These are phyloP conservation scores for Parochlus steinenii DNA, from an alignment of 2,888 invertebrate species.

Conservation along the genomic window DNA sequence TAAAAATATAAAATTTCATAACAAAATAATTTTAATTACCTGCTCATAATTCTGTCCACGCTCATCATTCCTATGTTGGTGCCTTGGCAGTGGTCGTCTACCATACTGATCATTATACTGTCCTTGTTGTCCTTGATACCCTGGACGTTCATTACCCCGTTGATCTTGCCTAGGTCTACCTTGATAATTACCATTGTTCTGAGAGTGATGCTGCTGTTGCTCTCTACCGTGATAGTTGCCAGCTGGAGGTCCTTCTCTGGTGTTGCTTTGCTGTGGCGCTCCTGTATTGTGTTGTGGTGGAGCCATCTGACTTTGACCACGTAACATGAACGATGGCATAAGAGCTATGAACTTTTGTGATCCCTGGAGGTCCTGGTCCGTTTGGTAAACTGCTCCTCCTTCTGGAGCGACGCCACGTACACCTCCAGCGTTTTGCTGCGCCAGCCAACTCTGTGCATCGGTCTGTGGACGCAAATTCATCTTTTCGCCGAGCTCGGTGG, in stretches of 20 bases:
- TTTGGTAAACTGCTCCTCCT: slow-evolving; percentile 4
- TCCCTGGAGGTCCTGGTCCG: slow-evolving; percentile 34
- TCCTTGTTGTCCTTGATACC: slow-evolving; percentile 4
- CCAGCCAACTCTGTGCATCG: slow-evolving; percentile 27
- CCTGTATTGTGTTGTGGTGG: slow-evolving; percentile 8
- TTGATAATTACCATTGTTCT: too few relatives aligned
- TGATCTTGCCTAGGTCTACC: neutral
- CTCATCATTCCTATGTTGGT: slow-evolving; percentile 2
- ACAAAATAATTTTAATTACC: too few relatives aligned
- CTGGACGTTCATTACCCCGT: slow-evolving; percentile 4
- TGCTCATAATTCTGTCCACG: too few relatives aligned
- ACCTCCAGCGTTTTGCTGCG: slow-evolving; percentile 16
- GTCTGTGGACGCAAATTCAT: slow-evolving; percentile 28
- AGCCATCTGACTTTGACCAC: slow-evolving; percentile 16
- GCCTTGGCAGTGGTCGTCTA: slow-evolving; percentile 12
- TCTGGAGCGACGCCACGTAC: slow-evolving; percentile 10
- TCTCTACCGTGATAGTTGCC: too few relatives aligned
- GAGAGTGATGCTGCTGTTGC: too few relatives aligned
- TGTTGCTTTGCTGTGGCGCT: neutral
- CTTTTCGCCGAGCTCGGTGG: slow-evolving; percentile 13
- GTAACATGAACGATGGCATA: slow-evolving; percentile 57
- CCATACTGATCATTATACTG: slow-evolving; percentile 6
- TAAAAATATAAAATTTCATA: too few relatives aligned
- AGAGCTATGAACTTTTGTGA: slow-evolving; percentile 55
- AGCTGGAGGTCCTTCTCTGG: neutral